Base-by-base conservation (phyloP, 2,888 invertebrate genomes). In the Coelogynopora nodosa region DNA sequence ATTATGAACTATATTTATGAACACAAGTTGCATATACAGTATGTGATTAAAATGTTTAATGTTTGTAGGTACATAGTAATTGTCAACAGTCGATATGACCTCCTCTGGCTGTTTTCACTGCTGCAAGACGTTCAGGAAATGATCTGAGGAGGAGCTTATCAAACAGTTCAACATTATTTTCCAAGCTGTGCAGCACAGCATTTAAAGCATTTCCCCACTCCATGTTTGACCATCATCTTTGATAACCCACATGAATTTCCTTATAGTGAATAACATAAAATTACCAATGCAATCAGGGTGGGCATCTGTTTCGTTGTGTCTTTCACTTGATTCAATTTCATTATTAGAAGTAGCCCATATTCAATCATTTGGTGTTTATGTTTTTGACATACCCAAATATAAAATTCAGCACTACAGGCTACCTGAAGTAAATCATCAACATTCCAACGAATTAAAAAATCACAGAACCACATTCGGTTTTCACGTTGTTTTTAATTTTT, bases 181-280 rank as follows among this genome's bases (percentile, higher is more conserved):
- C 23, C 23, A 26, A 74, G 23, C 74, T 74, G 74, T 74, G 74
- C 23, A 74, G 74, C 74, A 74, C 74, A 13, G 5, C 5, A 74
- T 74, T 74, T 74, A 74, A 74, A n/a, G 23, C 74, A 74, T 13
- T 74, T 74, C 74, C 23, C 74, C 74, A 74, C 18, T 74, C 74
- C 74, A 74, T 23, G 74, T 74, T 74, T 74, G 5, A 23, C 74
- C 74, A 74, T 74, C 74, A n/a, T 74, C 74, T 74, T 74, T 74
- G 49, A 49, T 49, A 49, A 49, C 5, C 49, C 49, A 49, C 23
- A 23, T 26, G 18, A 26, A 13, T 26, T 74, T 74, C 5, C 27
- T 74, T 74, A 26, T 26, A 23, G 74, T 23, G 74, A 74, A 74
- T 5, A 13, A 74, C 27, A 74, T 2, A 26, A 74, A 74, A 26